Percentiles rank a stretch among this genome's conserved stretches.
phyloP scores from a whole-genome alignment of 2,113 vertebrate species.

The Circaetus cinerascens region DNA sequence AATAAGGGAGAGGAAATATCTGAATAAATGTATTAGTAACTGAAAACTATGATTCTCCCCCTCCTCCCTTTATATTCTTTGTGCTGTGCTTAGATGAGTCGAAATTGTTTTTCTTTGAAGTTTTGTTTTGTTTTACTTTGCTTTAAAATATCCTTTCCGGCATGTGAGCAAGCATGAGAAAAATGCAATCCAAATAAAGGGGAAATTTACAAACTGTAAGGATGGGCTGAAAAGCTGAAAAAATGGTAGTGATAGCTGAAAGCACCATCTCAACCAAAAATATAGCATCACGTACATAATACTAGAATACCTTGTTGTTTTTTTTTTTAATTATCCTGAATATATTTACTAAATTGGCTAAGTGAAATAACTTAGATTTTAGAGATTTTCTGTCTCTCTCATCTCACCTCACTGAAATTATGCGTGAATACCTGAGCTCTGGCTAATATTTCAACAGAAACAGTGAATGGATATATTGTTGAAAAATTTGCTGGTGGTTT shows the following conservation, averaged over 20 bases:
- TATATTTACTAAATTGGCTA: background rate
- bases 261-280: background rate
- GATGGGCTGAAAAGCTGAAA: background rate
- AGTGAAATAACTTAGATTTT: background rate
- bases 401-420: background rate
- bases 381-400: background rate
- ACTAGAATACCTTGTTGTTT: background rate
- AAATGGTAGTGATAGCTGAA: background rate
- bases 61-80: background rate
- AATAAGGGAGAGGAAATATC: background rate
- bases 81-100: background rate
- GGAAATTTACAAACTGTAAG: background rate
- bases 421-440: background rate
- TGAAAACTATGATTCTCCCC: background rate
- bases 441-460: background rate
- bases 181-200: background rate
- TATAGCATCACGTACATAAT: background rate
- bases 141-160: background rate
- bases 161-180: background rate
- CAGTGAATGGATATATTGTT: background rate
- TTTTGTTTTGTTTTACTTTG: background rate
- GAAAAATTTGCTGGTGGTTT: background rate
- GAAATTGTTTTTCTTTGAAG: background rate
- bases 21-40: background rate
- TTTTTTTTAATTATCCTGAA: background rate